A percentile compares a stretch with the other conserved stretches of the same genome.
These are phyloP conservation scores for Eudemis profundana DNA, from an alignment of 2,888 invertebrate genomes.

Conservation along the genomic window DNA sequence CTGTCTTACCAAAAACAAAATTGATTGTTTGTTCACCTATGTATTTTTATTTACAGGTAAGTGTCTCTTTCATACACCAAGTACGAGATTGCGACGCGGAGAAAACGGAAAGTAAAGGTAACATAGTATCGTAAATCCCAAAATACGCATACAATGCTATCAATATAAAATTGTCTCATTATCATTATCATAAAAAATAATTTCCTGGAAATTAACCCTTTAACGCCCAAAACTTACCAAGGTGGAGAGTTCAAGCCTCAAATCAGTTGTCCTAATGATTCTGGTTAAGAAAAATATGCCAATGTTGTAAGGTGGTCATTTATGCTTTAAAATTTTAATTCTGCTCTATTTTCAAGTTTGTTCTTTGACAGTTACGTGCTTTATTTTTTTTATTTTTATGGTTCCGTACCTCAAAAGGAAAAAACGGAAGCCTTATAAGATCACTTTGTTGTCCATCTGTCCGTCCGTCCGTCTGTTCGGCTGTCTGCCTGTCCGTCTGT, in stretches of 20 bases:
- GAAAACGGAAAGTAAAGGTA: conserved; percentile 16
- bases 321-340: no score
- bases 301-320: no score
- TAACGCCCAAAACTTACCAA: no score
- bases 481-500: no score
- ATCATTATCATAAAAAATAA: conserved; percentile 31
- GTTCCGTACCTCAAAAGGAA: no score
- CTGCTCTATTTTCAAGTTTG: not conserved
- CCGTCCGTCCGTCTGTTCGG: no score
- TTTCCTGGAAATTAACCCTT: conserved; percentile 18
- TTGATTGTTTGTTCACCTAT: not conserved
- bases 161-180: not conserved
- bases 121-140: not conserved
- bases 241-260: no score
- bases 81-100: not conserved
- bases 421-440: no score
- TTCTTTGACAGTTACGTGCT: not conserved
- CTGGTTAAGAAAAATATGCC: no score
- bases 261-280: no score
- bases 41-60: conserved; percentile 35
- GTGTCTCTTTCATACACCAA: not conserved
- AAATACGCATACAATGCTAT: conserved; percentile 1
- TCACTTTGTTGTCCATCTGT: no score
- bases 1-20: not conserved
- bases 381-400: no score